Conservation (phyloP, 2,888 invertebrate species). For the Tipula confusa region DNA sequence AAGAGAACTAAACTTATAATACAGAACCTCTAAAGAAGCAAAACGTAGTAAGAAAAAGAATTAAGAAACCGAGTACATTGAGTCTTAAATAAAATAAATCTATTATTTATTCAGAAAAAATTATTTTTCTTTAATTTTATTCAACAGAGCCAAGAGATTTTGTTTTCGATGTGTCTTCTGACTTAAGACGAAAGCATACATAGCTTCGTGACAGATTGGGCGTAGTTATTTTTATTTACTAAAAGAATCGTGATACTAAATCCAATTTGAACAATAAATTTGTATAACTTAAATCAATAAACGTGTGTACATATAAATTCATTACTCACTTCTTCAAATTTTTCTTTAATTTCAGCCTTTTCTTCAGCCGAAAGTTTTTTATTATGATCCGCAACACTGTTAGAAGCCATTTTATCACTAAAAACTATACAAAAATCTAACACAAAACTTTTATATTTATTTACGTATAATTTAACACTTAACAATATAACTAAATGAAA, state of each 20-base stretch:
- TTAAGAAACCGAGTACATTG: neutral
- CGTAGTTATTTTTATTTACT: neutral
- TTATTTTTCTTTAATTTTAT: neutral
- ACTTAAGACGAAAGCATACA: neutral
- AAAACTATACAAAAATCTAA: neutral
- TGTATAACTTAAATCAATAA: neutral
- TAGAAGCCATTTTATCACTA: constrained; percentile 38
- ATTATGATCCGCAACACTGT: constrained; percentile 40
- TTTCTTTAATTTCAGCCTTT: constrained; percentile 69
- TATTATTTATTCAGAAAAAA: neutral
- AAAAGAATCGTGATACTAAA: neutral
- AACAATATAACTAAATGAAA: neutral
- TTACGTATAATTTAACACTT: neutral
- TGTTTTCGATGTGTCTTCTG: neutral
- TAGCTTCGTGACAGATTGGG: neutral
- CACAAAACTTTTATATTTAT: constrained; percentile 4
- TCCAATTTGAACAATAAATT: neutral
- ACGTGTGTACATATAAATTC: neutral
- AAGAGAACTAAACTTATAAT: neutral
- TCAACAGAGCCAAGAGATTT: neutral
- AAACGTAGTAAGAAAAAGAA: neutral
- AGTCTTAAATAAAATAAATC: neutral
- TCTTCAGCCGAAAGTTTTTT: constrained; percentile 56
- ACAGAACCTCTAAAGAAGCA: neutral
- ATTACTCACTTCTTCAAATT: constrained; percentile 65